phyloP scores from a whole-genome alignment of 2,113 vertebrate species.

The Ancistrus triradiatus region DNA sequence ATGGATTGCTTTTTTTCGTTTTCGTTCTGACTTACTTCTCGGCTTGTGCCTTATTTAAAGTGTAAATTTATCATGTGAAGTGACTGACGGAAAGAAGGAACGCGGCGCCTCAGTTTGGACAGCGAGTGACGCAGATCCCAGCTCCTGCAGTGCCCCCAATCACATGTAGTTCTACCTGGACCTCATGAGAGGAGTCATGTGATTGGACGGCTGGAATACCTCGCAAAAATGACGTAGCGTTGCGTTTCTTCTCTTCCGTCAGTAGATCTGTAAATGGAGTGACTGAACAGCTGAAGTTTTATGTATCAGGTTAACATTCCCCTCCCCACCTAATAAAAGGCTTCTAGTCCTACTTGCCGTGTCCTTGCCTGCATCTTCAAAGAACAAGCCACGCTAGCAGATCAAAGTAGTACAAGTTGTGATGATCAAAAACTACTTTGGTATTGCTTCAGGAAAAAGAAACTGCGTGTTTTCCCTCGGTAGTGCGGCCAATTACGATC shows the following conservation, averaged over 20 bases:
- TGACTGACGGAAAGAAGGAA: neutral
- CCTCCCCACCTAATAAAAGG: constrained; percentile 50
- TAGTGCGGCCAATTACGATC: constrained; percentile 13
- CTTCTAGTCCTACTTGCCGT: neutral
- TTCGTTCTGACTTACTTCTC: constrained; percentile 53
- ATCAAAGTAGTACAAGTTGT: constrained; percentile 18
- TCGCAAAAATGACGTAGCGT: neutral
- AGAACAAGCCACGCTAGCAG: neutral
- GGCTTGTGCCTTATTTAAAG: constrained; percentile 83
- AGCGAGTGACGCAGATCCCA: no score
- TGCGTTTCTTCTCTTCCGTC: neutral
- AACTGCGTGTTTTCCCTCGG: constrained; percentile 15
- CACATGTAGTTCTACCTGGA: neutral
- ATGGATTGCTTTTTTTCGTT: constrained; percentile 28
- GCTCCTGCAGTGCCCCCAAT: no score
- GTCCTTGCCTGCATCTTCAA: constrained; percentile 27
- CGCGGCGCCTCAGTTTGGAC: no score
- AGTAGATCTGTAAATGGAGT: constrained; percentile 48
- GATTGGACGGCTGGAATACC: neutral
- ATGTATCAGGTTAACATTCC: constrained; percentile 57
- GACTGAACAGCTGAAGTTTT: constrained; percentile 42
- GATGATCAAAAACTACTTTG: constrained; percentile 10
- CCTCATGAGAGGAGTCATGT: neutral
- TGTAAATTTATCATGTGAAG: constrained; percentile 48
- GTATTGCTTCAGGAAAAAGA: constrained; percentile 22